Evolutionary conservation across 2,113 vertebrate genomes (phyloP).

Genomic region (Pelecanus crispus): DNA sequence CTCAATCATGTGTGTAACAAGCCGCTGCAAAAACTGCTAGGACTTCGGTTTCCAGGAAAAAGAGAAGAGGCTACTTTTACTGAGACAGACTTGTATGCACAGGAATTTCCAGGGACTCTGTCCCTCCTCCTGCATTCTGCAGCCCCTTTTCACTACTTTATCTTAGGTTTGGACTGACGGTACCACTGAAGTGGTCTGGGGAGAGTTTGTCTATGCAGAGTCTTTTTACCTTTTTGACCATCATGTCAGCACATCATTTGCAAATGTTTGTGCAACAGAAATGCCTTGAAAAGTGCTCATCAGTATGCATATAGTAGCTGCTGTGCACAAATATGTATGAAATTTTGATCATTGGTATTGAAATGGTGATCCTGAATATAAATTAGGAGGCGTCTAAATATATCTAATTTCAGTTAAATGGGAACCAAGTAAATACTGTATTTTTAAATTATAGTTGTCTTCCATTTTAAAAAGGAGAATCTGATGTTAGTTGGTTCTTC

Average conservation of each 20-base stretch:
- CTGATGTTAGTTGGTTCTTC: not conserved
- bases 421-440: not conserved
- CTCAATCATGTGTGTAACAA: not conserved
- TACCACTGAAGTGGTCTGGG: not conserved
- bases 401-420: not conserved
- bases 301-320: slow-evolving; percentile 26
- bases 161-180: not conserved
- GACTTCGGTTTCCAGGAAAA: not conserved
- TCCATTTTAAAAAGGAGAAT: not conserved
- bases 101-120: not conserved
- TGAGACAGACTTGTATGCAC: not conserved
- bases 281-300: not conserved
- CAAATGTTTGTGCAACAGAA: not conserved
- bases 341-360: slow-evolving; percentile 46
- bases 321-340: slow-evolving; percentile 52
- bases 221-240: not conserved
- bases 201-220: not conserved
- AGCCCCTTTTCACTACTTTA: not conserved
- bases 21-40: not conserved
- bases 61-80: not conserved
- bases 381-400: slow-evolving; percentile 16
- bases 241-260: not conserved
- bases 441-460: not conserved
- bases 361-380: slow-evolving; percentile 47
- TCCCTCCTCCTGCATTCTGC: not conserved